Conservation (phyloP, 2,797 vertebrate species). For the Propithecus perrieri region DNA sequence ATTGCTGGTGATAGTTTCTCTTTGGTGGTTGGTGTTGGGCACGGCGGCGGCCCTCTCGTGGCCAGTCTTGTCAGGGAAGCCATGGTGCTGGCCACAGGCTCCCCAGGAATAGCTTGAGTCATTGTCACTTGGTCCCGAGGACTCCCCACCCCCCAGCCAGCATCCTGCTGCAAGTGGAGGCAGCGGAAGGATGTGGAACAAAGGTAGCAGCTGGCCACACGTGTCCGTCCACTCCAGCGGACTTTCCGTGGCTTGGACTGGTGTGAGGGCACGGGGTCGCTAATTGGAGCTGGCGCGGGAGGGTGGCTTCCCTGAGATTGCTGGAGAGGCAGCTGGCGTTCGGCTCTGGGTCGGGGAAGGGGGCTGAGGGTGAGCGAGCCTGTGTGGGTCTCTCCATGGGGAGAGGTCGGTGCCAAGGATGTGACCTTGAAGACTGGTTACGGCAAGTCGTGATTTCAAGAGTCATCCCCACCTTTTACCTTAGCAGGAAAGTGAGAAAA, state of each 20-base stretch:
- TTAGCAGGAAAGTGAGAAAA: too few relatives aligned
- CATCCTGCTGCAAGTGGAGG: background rate
- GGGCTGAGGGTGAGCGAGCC: background rate
- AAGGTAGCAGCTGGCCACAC: background rate
- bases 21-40: background rate
- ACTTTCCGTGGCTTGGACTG: background rate
- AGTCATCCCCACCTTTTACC: too few relatives aligned
- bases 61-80: too few relatives aligned
- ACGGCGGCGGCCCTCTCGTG: fast-evolving
- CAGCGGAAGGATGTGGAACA: background rate
- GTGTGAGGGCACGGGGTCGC: background rate
- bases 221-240: background rate
- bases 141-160: background rate
- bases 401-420: too few relatives aligned
- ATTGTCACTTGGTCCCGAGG: background rate
- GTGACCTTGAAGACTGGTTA: too few relatives aligned
- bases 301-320: background rate
- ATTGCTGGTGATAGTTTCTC: background rate
- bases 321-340: background rate
- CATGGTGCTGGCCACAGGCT: too few relatives aligned
- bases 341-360: background rate
- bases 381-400: too few relatives aligned
- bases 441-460: too few relatives aligned
- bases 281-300: background rate
- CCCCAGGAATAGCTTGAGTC: too few relatives aligned